Conservation (phyloP, 2,888 invertebrate genomes). For the Andrena praecox region DNA sequence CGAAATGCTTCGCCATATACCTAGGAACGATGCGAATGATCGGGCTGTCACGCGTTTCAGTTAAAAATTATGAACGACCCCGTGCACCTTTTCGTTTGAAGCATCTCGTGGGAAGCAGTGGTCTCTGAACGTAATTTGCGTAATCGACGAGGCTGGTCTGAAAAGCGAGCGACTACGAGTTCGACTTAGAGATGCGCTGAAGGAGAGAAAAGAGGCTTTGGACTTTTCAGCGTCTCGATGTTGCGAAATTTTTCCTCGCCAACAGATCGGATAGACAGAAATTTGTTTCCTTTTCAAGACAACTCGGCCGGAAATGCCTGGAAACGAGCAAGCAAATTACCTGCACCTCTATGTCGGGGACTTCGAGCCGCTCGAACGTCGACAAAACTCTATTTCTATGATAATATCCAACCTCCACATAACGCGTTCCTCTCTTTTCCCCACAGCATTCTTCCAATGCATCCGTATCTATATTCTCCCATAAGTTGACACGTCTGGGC, state of each 20-base stretch:
- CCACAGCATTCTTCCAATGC: background rate
- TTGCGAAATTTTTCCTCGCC: background rate
- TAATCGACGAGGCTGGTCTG: conserved; percentile 5
- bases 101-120: background rate
- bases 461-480: background rate
- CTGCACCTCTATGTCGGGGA: background rate
- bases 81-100: background rate
- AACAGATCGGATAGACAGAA: background rate
- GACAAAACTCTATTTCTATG: conserved; percentile 48
- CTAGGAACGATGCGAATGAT: background rate
- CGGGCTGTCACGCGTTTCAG: background rate
- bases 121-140: conserved; percentile 16
- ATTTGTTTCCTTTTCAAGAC: conserved; percentile 11
- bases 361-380: background rate
- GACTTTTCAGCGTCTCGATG: background rate
- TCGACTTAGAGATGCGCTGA: background rate
- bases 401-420: conserved; percentile 22
- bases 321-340: conserved; percentile 20
- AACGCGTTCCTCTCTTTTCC: background rate
- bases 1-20: background rate
- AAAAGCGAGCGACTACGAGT: background rate
- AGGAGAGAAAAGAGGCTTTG: background rate
- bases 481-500: conserved; percentile 3
- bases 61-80: background rate
- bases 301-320: background rate